These are phyloP conservation scores for Eufriesea mexicana DNA, from an alignment of 1,140 invertebrate genomes.

Conservation along the genomic window DNA sequence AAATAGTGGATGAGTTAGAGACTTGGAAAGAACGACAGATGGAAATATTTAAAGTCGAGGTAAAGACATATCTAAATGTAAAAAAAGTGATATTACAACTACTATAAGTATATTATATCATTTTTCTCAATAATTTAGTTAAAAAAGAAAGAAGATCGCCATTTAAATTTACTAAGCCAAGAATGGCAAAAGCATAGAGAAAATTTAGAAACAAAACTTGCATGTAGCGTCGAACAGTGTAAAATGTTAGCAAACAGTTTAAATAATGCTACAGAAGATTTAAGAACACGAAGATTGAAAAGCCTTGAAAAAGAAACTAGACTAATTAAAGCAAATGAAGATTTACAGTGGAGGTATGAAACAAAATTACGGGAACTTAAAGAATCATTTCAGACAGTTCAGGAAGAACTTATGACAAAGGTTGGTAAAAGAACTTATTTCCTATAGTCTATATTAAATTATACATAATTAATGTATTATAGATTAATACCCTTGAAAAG, in stretches of 20 bases:
- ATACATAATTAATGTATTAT: slow-evolving; percentile 28
- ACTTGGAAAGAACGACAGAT: slow-evolving; percentile 83
- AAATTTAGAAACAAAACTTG: slow-evolving; percentile 77
- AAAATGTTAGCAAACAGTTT: slow-evolving; percentile 77
- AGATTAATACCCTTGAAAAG: slow-evolving; percentile 74
- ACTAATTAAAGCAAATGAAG: slow-evolving; percentile 76
- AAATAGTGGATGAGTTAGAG: slow-evolving; percentile 83
- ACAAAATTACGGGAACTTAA: slow-evolving; percentile 76
- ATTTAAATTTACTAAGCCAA: slow-evolving; percentile 77
- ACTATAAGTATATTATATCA: not conserved
- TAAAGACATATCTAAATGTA: slow-evolving; percentile 58
- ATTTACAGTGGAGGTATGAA: slow-evolving; percentile 78
- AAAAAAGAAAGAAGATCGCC: slow-evolving; percentile 77
- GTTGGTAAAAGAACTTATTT: slow-evolving; percentile 48
- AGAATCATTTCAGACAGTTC: slow-evolving; percentile 73
- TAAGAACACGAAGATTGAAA: slow-evolving; percentile 75
- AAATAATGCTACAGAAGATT: slow-evolving; percentile 77
- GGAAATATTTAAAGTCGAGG: slow-evolving; percentile 80
- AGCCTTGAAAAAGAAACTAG: slow-evolving; percentile 78
- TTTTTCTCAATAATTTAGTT: slow-evolving; percentile 65
- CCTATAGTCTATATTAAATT: not conserved
- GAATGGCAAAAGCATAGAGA: slow-evolving; percentile 79
- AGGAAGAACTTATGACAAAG: slow-evolving; percentile 76
- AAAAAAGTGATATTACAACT: not conserved
- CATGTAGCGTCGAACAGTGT: slow-evolving; percentile 76